These are phyloP conservation scores for Cochlearius cochlearius DNA, from an alignment of 2,113 vertebrate species.

Conservation along the genomic window DNA sequence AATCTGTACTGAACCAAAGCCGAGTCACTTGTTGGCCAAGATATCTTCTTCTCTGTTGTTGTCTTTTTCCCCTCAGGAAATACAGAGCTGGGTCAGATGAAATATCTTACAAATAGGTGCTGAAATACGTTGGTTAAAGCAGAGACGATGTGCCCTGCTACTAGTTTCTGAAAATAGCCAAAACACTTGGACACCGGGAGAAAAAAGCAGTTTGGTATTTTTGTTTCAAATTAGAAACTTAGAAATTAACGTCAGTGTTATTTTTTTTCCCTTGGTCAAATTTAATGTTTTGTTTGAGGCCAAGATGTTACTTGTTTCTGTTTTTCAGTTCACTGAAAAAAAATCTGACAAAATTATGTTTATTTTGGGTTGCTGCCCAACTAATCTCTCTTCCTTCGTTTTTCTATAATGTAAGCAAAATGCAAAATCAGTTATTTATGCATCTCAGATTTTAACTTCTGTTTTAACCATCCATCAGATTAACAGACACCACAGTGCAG, in stretches of 20 bases:
- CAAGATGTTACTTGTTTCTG: neutral
- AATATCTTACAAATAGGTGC: neutral
- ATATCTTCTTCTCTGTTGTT: neutral
- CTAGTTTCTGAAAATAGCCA: neutral
- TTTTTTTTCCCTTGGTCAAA: neutral
- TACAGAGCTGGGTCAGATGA: neutral
- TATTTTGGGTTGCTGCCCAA: constrained; percentile 16
- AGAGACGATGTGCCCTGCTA: neutral
- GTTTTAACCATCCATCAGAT: constrained; percentile 4
- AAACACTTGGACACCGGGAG: neutral
- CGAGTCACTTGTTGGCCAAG: neutral
- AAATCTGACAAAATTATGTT: neutral
- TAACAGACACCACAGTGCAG: neutral
- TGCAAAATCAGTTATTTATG: constrained; percentile 24
- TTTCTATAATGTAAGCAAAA: neutral
- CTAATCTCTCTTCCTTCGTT: neutral
- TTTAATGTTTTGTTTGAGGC: neutral
- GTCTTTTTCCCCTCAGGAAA: neutral
- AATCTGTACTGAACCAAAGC: neutral
- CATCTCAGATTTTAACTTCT: constrained; percentile 19
- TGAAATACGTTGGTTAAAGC: neutral
- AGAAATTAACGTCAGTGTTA: neutral
- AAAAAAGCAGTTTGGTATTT: neutral
- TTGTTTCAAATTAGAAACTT: neutral
- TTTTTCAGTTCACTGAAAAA: neutral